Percentiles rank a stretch among this genome's conserved stretches.
These are phyloP conservation scores for Phacellophora camtschatica DNA, from an alignment of 30 jellyfish, hydroid and myxozoan genomes.

Conservation along the genomic window DNA sequence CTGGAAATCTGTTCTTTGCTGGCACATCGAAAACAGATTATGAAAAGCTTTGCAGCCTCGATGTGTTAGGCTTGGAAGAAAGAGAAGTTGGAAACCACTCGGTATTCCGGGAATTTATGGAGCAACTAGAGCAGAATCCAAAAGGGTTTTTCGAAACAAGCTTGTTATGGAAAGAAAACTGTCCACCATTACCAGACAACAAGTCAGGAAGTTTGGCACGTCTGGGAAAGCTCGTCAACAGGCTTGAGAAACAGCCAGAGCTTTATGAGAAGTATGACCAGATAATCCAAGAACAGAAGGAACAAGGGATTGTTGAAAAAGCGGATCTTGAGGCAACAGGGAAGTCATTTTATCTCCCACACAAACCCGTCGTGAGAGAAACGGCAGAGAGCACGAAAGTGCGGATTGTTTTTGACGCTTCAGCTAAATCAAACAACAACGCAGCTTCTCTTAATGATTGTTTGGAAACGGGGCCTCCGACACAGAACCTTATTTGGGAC, in stretches of 20 bases:
- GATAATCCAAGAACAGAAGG: slow-evolving; percentile 44
- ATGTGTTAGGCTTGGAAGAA: slow-evolving; percentile 67
- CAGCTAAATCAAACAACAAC: slow-evolving; percentile 22
- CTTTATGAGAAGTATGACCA: slow-evolving; percentile 20
- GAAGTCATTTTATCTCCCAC: slow-evolving; percentile 44
- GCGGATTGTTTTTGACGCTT: slow-evolving; percentile 60
- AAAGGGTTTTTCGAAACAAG: background rate
- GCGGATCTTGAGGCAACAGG: slow-evolving; percentile 53
- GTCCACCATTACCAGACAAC: background rate
- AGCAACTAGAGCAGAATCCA: slow-evolving; percentile 47
- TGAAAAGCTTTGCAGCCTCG: slow-evolving; percentile 53
- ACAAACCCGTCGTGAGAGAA: slow-evolving; percentile 32
- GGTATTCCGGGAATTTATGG: slow-evolving; percentile 41
- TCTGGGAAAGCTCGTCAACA: background rate
- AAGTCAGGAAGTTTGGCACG: slow-evolving; percentile 13
- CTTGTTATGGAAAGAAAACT: background rate
- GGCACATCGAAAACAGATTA: slow-evolving; percentile 36
- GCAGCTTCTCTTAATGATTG: slow-evolving; percentile 58
- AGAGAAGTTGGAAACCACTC: slow-evolving; percentile 27
- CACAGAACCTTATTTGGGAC: slow-evolving; percentile 39
- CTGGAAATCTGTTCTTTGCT: slow-evolving; percentile 17
- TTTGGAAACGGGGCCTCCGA: slow-evolving; percentile 65
- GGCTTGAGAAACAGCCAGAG: slow-evolving; percentile 10
- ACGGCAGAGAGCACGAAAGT: slow-evolving; percentile 31
- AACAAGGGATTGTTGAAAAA: slow-evolving; percentile 41